Percentiles rank a stretch among this genome's conserved stretches.
phyloP scores from a whole-genome alignment of 1,140 invertebrate genomes.

The Bombus picipes region DNA sequence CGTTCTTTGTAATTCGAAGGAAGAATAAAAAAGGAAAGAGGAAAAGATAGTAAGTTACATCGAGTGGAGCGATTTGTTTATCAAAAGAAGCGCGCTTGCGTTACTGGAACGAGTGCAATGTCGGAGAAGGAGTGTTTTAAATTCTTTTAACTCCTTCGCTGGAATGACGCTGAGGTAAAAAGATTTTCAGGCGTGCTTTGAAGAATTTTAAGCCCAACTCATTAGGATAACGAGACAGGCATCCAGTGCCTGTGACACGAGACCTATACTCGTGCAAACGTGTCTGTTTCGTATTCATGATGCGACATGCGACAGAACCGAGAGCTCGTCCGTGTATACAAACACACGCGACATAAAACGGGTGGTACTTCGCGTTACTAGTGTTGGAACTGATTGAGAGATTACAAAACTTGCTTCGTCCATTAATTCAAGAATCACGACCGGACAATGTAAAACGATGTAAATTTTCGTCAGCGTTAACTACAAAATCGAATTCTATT shows the following conservation, averaged over 20 bases:
- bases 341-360: not conserved
- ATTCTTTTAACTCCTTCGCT: conserved; percentile 27
- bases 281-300: conserved; percentile 45
- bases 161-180: conserved; percentile 32
- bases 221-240: conserved; percentile 60
- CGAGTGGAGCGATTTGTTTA: not conserved
- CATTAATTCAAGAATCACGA: conserved; percentile 8
- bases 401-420: conserved; percentile 28
- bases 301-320: not conserved
- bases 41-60: not conserved
- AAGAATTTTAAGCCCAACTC: conserved; percentile 56
- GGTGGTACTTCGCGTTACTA: conserved; percentile 4
- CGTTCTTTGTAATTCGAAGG: not conserved
- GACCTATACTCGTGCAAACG: conserved; percentile 13
- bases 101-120: conserved; percentile 15
- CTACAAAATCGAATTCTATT: not conserved
- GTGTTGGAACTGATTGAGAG: conserved; percentile 32
- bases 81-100: conserved; percentile 1
- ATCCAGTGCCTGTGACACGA: conserved; percentile 37
- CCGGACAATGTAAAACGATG: not conserved
- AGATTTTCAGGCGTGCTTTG: conserved; percentile 46
- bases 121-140: conserved; percentile 31
- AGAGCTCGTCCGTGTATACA: not conserved
- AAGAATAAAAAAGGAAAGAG: not conserved
- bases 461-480: not conserved